These are phyloP conservation scores for Ictidomys tridecemlineatus DNA, from an alignment of 2,113 vertebrate genomes.

Conservation along the genomic window DNA sequence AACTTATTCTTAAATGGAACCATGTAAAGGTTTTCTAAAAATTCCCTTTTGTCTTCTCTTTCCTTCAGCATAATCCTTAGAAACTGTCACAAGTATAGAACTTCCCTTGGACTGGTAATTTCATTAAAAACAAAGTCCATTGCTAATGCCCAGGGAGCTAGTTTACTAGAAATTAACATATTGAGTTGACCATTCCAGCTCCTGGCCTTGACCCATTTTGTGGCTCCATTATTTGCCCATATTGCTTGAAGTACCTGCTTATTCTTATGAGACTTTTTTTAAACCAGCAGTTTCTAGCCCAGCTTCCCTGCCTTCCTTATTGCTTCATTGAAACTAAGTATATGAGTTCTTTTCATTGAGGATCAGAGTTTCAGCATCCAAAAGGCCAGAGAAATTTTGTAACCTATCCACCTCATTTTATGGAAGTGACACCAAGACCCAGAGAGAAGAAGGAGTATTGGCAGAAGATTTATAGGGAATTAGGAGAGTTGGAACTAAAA, in stretches of 20 bases:
- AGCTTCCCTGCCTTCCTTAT: not conserved
- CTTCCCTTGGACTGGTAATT: not conserved
- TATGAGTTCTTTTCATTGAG: slow-evolving; percentile 44
- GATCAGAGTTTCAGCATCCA: slow-evolving; percentile 20
- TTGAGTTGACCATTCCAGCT: not conserved
- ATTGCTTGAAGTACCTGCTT: not conserved
- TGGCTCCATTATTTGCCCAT: slow-evolving; percentile 19
- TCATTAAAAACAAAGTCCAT: slow-evolving; percentile 23
- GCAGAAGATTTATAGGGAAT: not conserved
- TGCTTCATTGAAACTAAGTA: slow-evolving; percentile 49
- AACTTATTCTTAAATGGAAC: slow-evolving; percentile 61
- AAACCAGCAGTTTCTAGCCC: not conserved
- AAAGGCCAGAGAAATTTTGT: slow-evolving; percentile 57
- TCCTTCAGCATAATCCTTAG: slow-evolving; percentile 30
- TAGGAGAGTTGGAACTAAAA: slow-evolving; percentile 38
- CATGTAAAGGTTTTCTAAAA: slow-evolving; percentile 45
- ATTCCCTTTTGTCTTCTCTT: slow-evolving; percentile 29
- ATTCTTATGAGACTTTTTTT: slow-evolving; percentile 35
- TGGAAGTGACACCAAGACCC: not conserved
- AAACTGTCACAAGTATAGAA: not conserved
- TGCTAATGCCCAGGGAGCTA: not conserved
- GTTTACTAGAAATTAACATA: slow-evolving; percentile 38
- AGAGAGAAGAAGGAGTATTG: slow-evolving; percentile 34
- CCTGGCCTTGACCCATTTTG: slow-evolving; percentile 51
- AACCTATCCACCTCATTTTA: slow-evolving; percentile 2